phyloP scores from a whole-genome alignment of 2,888 invertebrate genomes.

The Hemaris fuciformis region DNA sequence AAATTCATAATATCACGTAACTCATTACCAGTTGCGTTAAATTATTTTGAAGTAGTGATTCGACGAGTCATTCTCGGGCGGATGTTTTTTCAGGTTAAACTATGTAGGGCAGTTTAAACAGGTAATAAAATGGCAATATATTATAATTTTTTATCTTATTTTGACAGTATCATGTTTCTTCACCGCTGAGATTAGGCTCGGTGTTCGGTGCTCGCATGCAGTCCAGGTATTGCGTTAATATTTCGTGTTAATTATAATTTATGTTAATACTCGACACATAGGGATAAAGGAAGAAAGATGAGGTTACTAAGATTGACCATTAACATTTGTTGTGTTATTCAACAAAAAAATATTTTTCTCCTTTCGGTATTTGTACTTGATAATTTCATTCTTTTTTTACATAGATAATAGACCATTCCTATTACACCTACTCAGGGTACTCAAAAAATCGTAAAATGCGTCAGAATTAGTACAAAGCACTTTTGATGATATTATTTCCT shows the following conservation, averaged over 20 bases:
- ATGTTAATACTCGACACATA: neutral
- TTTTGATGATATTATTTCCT: neutral
- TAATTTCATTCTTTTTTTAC: too few species aligned
- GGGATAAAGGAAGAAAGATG: neutral
- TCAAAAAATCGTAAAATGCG: too few species aligned
- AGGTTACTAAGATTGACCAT: too few species aligned
- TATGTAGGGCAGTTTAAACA: constrained; percentile 54
- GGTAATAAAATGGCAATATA: constrained; percentile 38
- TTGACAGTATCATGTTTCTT: constrained; percentile 18
- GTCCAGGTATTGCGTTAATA: neutral
- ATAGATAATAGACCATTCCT: too few species aligned
- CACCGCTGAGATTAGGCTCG: constrained; percentile 5
- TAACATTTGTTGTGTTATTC: too few species aligned
- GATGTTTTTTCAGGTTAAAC: constrained; percentile 64
- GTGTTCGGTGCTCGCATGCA: neutral
- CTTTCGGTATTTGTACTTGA: too few species aligned
- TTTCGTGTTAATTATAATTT: neutral
- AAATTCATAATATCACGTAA: constrained; percentile 29
- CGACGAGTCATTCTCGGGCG: constrained; percentile 44
- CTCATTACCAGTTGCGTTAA: constrained; percentile 25
- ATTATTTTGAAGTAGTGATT: constrained; percentile 34
- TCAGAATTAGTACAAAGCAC: too few species aligned
- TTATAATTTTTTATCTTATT: constrained; percentile 51
- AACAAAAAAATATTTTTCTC: too few species aligned
- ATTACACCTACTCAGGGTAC: too few species aligned